These are phyloP conservation scores for Xylota segnis DNA, from an alignment of 2,888 invertebrate genomes.

Conservation along the genomic window DNA sequence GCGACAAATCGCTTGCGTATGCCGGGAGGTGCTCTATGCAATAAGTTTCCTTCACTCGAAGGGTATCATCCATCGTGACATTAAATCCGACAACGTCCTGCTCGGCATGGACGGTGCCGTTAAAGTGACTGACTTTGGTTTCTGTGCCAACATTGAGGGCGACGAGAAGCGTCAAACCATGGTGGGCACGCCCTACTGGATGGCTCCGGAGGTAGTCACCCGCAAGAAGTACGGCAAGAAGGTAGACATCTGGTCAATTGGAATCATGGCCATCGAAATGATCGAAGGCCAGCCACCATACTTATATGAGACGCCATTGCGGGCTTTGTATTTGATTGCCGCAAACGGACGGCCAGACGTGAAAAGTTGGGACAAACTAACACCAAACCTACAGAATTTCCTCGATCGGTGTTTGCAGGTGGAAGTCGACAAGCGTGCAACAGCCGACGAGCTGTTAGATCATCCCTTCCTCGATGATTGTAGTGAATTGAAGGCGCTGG, in stretches of 20 bases:
- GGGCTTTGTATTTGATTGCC: constrained; percentile 97
- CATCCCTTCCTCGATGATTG: constrained; percentile 95
- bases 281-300: constrained; percentile 99
- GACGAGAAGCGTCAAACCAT: constrained; percentile 98
- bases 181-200: constrained; percentile 99
- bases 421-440: constrained; percentile 94
- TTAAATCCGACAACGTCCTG: constrained; percentile 98
- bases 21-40: constrained; percentile 94
- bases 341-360: constrained; percentile 97
- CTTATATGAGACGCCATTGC: constrained; percentile 95
- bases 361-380: constrained; percentile 92
- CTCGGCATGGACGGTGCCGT: constrained; percentile 96
- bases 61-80: constrained; percentile 97
- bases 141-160: constrained; percentile 97
- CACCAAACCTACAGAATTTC: constrained; percentile 91
- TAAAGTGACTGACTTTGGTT: constrained; percentile 98
- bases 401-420: constrained; percentile 96
- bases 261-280: constrained; percentile 98
- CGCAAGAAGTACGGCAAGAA: constrained; percentile 97
- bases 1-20: constrained; percentile 97
- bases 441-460: constrained; percentile 94
- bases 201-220: constrained; percentile 98
- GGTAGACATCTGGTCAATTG: constrained; percentile 97
- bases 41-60: constrained; percentile 94
- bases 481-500: constrained; percentile 92